These are phyloP conservation scores for Rhingia rostrata DNA, from an alignment of 2,888 invertebrate genomes.

Conservation along the genomic window DNA sequence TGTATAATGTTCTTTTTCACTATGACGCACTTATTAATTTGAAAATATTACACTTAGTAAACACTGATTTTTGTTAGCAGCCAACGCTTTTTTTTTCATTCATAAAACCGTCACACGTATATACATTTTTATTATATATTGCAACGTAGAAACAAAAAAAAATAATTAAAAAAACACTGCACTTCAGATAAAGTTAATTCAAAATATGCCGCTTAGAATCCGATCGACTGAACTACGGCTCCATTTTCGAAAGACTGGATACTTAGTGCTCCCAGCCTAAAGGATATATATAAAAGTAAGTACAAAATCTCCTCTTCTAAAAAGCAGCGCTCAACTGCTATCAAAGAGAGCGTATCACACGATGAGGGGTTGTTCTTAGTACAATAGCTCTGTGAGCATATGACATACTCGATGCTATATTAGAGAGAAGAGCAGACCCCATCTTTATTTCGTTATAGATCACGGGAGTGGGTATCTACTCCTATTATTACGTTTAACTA, in stretches of 20 bases:
- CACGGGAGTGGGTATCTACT: constrained; percentile 18
- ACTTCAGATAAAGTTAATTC: constrained; percentile 39
- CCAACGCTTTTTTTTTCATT: neutral
- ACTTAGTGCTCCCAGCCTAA: constrained; percentile 21
- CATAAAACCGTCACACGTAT: neutral
- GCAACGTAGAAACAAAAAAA: constrained; percentile 2
- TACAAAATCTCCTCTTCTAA: constrained; percentile 25
- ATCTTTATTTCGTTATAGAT: constrained; percentile 20
- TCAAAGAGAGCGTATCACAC: constrained; percentile 30
- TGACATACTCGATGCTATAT: constrained; percentile 8
- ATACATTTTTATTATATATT: neutral
- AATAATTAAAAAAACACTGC: constrained; percentile 5
- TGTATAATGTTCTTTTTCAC: constrained; percentile 1
- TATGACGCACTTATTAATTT: constrained; percentile 13
- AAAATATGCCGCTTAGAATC: constrained; percentile 21
- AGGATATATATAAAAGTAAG: constrained; percentile 50
- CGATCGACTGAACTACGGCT: constrained; percentile 47
- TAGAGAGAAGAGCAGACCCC: constrained; percentile 41
- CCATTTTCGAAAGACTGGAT: constrained; percentile 58
- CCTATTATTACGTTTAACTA: constrained; percentile 18
- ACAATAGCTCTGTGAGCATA: constrained; percentile 4
- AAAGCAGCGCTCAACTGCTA: constrained; percentile 30
- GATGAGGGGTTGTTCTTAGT: constrained; percentile 33
- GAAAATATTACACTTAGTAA: neutral
- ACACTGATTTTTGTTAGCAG: neutral